Evolutionary conservation across 2,797 vertebrate genomes (phyloP), one percentile per base, ranked within the genome.

Genomic region (Apogon talboti): DNA sequence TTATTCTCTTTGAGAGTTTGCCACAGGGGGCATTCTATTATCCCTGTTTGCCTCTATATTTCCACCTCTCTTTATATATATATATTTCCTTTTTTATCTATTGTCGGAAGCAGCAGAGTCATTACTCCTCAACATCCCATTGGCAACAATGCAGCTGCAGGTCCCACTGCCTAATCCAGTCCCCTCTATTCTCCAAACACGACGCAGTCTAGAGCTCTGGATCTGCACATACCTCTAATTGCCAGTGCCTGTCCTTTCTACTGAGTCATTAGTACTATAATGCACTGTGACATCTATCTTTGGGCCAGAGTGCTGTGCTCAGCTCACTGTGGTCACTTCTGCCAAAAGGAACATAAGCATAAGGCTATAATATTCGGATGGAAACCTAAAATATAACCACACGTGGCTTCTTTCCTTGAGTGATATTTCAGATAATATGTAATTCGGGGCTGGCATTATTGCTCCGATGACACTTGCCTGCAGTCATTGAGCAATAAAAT

Each of bases 261-360:
- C 84, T 77, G 77, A 87, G 71, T 88, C 89, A 87, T 89, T 89
- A 88, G 78, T 70, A 49, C 54, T 11, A 8, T 88, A 87, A 89
- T 90, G 76, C 78, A 66, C 59, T 74, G 72, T 83, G 87, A 85
- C 86, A 72, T 84, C 83, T 79, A 56, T 87, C 78, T 89, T 78
- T 85, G 84, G 79, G 59, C 83, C 67, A 74, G 70, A 82, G 80
- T 71, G 83, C 82, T 84, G 78, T 42, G 72, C 81, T 87, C 84
- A 81, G 86, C 87, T 81, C 60, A 0, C 71, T 60, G 66, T 45
- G 81, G 77, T 85, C 81, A 84, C 46, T 18, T 18, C 18, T 71
- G 79, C 72, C 70, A 71, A 65, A 55, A 71, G 53, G 37, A 69
- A 67, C 28, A 49, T 21, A 19, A 62, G 53, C 52, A 58, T 21